Base-by-base conservation (phyloP, 64 coral and sea anemone genomes). In the Stichodactyla mertensii region DNA sequence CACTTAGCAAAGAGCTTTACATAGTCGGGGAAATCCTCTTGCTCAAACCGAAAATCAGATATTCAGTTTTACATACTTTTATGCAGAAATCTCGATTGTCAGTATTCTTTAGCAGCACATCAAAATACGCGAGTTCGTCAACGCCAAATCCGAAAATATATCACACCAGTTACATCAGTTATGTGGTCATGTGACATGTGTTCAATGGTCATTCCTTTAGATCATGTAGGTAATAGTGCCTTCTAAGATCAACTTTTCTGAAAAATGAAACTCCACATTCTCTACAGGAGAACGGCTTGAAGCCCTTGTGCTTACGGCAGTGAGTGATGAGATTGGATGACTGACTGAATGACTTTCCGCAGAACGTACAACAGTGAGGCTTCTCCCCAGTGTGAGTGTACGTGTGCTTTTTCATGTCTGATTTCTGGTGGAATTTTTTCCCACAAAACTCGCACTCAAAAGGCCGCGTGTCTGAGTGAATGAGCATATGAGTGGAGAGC, bases 341-440 rank as follows among this genome's bases (percentile, higher is more conserved):
- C 90, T 91, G 90, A 52, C 90, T 91, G 60, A 91, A 91, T 4
- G 90, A 82, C 90, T 91, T 91, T 27, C 90, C 90, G 15, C 85
- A 91, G 58, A 87, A 83, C 16, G 57, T 82, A 51, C 90, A 91
- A 28, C 55, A 54, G 22, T 91, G 90, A 8, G 90, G 90, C 22
- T 91, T 91, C 12, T 91, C 90, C 10, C 90, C 90, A 7, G 90
- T 91, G 61, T 91, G 90, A 11, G 86, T 91, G 79, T 91, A 91
- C 5, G 90, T 91, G 16, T 91, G 90, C 80, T 91, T 91, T 77
- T 91, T 91, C 90, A 91, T 91, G 60, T 91, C 90, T 5, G 90
- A 91, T 9, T 91, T 91, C 79, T 91, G 90, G 31, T 91, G 90
- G 77, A 91, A 91, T 71, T 79, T 91, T 77, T 91, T 91, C 11